Conservation (phyloP, 2,113 vertebrate species). For the Motacilla alba region DNA sequence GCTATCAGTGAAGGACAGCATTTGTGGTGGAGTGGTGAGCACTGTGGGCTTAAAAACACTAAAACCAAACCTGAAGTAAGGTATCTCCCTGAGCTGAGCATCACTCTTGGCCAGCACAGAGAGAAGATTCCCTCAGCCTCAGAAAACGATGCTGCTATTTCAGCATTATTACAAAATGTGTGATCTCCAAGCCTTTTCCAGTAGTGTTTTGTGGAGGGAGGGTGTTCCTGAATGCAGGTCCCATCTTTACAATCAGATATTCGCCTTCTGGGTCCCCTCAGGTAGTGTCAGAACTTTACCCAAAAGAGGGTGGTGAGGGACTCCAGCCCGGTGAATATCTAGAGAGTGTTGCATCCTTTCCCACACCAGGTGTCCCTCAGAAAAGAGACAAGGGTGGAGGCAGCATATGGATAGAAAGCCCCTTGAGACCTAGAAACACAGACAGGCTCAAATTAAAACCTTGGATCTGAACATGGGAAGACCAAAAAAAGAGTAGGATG, state of each 20-base stretch:
- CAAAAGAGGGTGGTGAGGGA: not conserved
- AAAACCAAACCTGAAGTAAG: not conserved
- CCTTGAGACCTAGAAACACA: accelerated
- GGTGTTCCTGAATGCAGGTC: not conserved
- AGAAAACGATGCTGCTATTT: not conserved
- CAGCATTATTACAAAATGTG: not conserved
- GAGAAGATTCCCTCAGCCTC: not conserved
- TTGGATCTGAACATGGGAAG: accelerated
- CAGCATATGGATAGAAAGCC: not conserved
- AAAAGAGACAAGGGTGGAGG: not conserved
- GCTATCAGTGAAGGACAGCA: not conserved
- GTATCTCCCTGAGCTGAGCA: not conserved
- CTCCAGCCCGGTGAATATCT: accelerated
- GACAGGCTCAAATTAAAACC: not conserved
- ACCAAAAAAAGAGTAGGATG: not conserved
- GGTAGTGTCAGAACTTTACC: not conserved
- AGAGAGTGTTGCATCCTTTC: not conserved
- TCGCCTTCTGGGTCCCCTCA: not conserved
- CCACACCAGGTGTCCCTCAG: not conserved
- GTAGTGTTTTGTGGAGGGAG: accelerated
- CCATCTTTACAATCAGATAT: not conserved
- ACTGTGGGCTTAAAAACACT: not conserved
- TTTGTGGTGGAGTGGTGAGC: not conserved
- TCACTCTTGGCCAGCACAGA: not conserved
- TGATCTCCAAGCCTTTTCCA: not conserved